Evolutionary conservation across 2,888 invertebrate genomes (phyloP).

Genomic region (Drymonia ruficornis): DNA sequence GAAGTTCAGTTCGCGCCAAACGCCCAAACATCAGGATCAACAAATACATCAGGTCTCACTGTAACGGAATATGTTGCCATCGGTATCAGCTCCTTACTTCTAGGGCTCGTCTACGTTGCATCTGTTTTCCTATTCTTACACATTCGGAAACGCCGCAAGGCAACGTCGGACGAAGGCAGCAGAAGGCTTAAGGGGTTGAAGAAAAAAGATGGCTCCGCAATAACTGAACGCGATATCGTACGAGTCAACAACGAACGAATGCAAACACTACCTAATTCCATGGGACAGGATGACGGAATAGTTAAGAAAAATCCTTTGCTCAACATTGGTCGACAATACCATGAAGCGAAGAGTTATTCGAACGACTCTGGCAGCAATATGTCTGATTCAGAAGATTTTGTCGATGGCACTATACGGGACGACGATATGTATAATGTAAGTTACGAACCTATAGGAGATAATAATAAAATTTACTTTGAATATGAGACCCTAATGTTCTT

Average conservation of each 20-base stretch:
- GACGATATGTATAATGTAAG: constrained; percentile 70
- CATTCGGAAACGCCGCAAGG: constrained; percentile 87
- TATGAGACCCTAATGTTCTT: background rate
- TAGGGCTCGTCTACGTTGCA: constrained; percentile 94
- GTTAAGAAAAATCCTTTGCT: constrained; percentile 92
- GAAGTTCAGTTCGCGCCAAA: constrained; percentile 91
- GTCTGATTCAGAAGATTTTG: constrained; percentile 87
- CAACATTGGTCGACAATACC: constrained; percentile 86
- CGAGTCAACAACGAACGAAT: constrained; percentile 74
- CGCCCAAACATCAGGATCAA: constrained; percentile 83
- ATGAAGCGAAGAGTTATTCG: constrained; percentile 71
- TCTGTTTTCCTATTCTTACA: constrained; percentile 93
- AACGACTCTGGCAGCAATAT: constrained; percentile 86
- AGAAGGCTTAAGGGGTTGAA: constrained; percentile 65
- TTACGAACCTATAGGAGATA: constrained; percentile 14
- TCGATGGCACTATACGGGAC: constrained; percentile 67
- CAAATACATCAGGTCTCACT: constrained; percentile 86
- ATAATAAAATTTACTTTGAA: background rate
- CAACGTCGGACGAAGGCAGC: constrained; percentile 75
- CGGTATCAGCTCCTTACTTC: constrained; percentile 91
- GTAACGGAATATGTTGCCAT: constrained; percentile 93
- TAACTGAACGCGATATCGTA: constrained; percentile 76
- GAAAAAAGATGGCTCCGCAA: constrained; percentile 70
- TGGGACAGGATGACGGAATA: constrained; percentile 87
- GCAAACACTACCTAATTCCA: constrained; percentile 66